Percentiles rank a stretch among this genome's conserved stretches.
Evolutionary conservation across 2,888 invertebrate genomes (phyloP).

Genomic region (Drosophila buzzatii): DNA sequence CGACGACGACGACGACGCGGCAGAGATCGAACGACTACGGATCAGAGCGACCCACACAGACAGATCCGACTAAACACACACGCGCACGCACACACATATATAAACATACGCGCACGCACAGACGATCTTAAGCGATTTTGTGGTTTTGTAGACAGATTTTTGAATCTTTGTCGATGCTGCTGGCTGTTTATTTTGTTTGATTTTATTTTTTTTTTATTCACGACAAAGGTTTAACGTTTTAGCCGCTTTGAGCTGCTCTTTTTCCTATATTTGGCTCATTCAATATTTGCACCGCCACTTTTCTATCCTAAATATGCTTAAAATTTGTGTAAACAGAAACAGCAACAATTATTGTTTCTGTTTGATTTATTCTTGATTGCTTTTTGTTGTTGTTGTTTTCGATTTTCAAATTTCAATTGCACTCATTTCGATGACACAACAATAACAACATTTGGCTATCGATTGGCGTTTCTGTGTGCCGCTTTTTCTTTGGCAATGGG

Average conservation of each 20-base stretch:
- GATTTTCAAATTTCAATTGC: constrained; percentile 44
- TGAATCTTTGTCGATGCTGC: constrained; percentile 29
- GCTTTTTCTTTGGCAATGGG: constrained; percentile 40
- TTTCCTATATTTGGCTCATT: constrained; percentile 36
- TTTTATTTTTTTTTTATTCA: neutral
- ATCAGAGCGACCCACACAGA: constrained; percentile 61
- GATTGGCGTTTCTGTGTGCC: constrained; percentile 39
- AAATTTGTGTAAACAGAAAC: constrained; percentile 20
- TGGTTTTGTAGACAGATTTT: constrained; percentile 70
- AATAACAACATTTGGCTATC: constrained; percentile 37
- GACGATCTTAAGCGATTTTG: constrained; percentile 71
- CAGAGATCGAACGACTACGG: constrained; percentile 66
- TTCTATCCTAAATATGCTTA: constrained; percentile 12
- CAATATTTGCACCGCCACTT: constrained; percentile 44
- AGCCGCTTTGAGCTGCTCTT: constrained; percentile 34
- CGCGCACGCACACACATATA: constrained; percentile 11
- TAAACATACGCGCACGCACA: constrained; percentile 39
- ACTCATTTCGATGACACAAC: constrained; percentile 51
- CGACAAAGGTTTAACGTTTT: constrained; percentile 48
- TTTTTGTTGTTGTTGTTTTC: neutral
- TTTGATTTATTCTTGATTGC: neutral
- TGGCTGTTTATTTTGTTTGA: constrained; percentile 20
- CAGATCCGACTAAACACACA: constrained; percentile 28
- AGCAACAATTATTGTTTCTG: constrained; percentile 7
- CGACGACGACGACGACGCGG: constrained; percentile 50